A percentile compares a stretch with the other conserved stretches of the same genome.
Evolutionary conservation across 2,888 invertebrate genomes (phyloP).

Genomic region (Tubulanus polymorphus): DNA sequence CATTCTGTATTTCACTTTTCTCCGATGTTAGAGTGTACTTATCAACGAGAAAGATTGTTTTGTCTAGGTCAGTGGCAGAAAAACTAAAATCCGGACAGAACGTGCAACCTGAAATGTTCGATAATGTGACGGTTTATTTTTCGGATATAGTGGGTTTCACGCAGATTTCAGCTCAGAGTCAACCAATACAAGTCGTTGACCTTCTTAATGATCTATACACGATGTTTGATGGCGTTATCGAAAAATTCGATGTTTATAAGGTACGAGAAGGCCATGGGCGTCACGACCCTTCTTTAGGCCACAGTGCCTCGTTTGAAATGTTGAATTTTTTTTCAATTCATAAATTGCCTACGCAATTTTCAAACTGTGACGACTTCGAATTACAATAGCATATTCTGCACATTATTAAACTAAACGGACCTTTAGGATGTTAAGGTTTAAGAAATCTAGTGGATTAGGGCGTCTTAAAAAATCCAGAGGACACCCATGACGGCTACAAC

Average conservation of each 20-base stretch:
- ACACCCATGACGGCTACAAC: too few species aligned
- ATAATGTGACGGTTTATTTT: conserved; percentile 17
- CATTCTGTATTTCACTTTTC: too few species aligned
- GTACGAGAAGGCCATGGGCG: conserved; percentile 21
- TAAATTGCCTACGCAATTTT: not conserved
- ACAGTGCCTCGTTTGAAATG: too few species aligned
- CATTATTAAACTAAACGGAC: too few species aligned
- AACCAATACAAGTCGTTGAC: conserved; percentile 39
- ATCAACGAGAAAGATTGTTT: too few species aligned
- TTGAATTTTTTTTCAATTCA: too few species aligned
- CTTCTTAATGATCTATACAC: conserved; percentile 48
- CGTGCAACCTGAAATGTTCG: conserved; percentile 14
- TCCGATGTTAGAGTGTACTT: not conserved
- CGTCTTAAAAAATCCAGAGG: too few species aligned
- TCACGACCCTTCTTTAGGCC: too few species aligned
- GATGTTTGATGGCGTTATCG: conserved; percentile 47
- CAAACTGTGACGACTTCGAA: not conserved
- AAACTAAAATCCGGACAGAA: conserved; percentile 12
- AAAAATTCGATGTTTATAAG: conserved; percentile 45
- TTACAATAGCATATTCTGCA: not conserved
- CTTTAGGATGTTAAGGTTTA: too few species aligned
- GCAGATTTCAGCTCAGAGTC: conserved; percentile 11
- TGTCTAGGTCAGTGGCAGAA: conserved; percentile 15
- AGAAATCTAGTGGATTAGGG: too few species aligned
- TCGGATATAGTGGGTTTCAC: conserved; percentile 21